A percentile compares a stretch with the other conserved stretches of the same genome.
Evolutionary conservation across 2,888 invertebrate genomes (phyloP).

Genomic region (Caenorhabditis sp.): DNA sequence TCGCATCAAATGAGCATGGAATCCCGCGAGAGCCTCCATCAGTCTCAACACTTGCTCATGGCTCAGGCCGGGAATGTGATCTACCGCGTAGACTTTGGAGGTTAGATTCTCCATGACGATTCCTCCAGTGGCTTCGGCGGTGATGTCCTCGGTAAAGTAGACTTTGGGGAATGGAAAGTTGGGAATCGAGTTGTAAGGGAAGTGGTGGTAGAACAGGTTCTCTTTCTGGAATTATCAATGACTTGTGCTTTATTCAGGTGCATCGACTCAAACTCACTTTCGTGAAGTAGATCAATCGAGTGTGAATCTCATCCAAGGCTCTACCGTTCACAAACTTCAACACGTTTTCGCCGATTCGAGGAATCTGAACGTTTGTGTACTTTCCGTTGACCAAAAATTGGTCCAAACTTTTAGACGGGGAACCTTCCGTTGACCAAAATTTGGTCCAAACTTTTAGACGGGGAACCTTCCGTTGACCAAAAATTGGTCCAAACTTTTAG

Average conservation of each 20-base stretch:
- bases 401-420: too few relatives aligned
- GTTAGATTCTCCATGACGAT: conserved; percentile 45
- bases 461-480: too few relatives aligned
- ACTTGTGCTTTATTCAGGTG: too few relatives aligned
- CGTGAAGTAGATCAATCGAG: conserved; percentile 11
- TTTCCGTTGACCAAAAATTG: background rate
- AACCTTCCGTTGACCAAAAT: too few relatives aligned
- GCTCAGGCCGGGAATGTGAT: conserved; percentile 53
- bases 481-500: too few relatives aligned
- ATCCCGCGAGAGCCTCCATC: conserved; percentile 49
- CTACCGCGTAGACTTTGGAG: conserved; percentile 29
- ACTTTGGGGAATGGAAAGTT: conserved; percentile 49
- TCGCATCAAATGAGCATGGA: conserved; percentile 27
- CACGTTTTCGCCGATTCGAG: conserved; percentile 45
- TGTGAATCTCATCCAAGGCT: background rate
- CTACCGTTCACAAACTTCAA: background rate
- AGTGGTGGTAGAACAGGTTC: conserved; percentile 53
- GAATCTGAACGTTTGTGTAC: too few relatives aligned
- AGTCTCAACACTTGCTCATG: conserved; percentile 36
- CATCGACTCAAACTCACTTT: conserved; percentile 28
- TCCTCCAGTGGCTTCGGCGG: conserved; percentile 37
- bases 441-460: too few relatives aligned
- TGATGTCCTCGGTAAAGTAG: conserved; percentile 47
- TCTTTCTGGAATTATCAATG: conserved; percentile 34
- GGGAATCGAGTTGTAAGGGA: conserved; percentile 26